phyloP scores from a whole-genome alignment of 2,113 vertebrate species.

The Mionectes macconnelli region DNA sequence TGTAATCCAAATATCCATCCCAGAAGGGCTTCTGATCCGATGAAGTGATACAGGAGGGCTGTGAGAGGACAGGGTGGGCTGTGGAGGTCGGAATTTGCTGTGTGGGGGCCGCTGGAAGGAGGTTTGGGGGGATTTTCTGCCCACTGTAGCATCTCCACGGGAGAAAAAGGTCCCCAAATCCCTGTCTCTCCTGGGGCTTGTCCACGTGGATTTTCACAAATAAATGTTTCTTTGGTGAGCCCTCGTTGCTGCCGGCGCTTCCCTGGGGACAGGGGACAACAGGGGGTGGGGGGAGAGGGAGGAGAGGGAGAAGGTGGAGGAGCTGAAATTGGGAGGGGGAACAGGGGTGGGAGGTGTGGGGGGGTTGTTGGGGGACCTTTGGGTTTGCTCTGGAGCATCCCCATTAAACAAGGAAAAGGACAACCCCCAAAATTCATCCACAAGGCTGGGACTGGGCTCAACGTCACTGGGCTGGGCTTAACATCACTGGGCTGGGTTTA shows the following conservation, averaged over 20 bases:
- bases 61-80: rapidly evolving
- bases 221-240: constrained; percentile 28
- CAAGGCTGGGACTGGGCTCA: not conserved
- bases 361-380: not conserved
- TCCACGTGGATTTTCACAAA: constrained; percentile 32
- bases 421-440: not conserved
- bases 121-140: not conserved
- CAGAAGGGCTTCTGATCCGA: no score
- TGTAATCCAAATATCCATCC: no score
- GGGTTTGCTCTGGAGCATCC: rapidly evolving
- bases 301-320: not conserved
- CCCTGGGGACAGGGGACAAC: not conserved
- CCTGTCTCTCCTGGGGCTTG: not conserved
- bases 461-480: no score
- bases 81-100: not conserved
- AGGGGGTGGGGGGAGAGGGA: rapidly evolving
- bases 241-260: not conserved
- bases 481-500: no score
- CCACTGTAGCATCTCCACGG: not conserved
- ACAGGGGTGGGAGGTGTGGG: not conserved
- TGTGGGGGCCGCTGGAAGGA: not conserved
- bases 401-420: not conserved
- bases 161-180: not conserved
- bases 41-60: not conserved
- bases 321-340: not conserved